Evolutionary conservation across 2,888 invertebrate genomes (phyloP), one percentile per base, ranked within the genome.

Genomic region (Dolomedes plantarius): DNA sequence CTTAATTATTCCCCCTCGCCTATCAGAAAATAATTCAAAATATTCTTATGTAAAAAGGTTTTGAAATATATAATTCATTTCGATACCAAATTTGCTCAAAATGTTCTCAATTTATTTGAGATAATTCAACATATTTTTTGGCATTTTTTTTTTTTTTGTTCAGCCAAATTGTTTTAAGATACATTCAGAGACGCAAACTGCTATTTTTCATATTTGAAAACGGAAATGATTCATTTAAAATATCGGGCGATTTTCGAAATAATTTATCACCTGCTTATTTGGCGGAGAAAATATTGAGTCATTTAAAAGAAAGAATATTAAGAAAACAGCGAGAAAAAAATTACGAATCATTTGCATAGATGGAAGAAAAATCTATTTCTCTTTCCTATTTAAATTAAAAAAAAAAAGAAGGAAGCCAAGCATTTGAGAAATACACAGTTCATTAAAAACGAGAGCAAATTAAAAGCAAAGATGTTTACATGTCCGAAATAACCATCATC

Each of bases 401-500:
- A 56, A 23, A 56, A 2, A 11, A 56, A 56, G 5, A 56, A 56
- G 16, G 56, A 56, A 36, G 36, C 36, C 9, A 9, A 36, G 23
- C 56, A 56, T 56, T 56, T 56, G 56, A 56, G 23, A 56, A 56
- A 56, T 56, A 23, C 56, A 56, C 23, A 23, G 56, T 56, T 56
- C 56, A 56, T 56, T 56, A 56, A 56, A 56, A 23, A 56, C 1
- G 56, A 56, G 56, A 56, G 56, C 56, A 56, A 56, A 56, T 56
- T 56, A 56, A 56, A 56, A 56, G 56, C 56, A 56, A 56, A 56
- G 56, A 56, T 56, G 56, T 56, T 56, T 56, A 46, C 23, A 72
- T 69, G 41, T 85, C 68, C 56, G 31, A 77, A 67, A 67, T 68
- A 72, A 78, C 67, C 77, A 77, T 68, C 83, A 85, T 85, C 76